These are phyloP conservation scores for Drosophila atroscutellata DNA, from an alignment of 2,888 invertebrate species.

Conservation along the genomic window DNA sequence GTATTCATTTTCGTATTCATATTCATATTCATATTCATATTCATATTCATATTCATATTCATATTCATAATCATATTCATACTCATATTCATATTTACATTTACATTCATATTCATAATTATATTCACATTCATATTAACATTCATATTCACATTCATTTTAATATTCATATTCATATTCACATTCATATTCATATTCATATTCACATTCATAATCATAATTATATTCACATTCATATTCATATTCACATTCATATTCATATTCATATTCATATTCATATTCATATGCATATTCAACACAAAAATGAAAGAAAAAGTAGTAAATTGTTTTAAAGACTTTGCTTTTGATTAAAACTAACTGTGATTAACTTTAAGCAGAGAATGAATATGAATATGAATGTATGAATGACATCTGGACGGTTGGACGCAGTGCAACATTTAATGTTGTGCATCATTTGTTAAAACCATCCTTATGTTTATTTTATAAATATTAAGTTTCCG, in stretches of 20 bases:
- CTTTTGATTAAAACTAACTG: not conserved
- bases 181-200: not conserved
- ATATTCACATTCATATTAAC: not conserved
- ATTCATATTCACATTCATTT: not conserved
- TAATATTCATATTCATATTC: not conserved
- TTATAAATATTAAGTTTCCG: not conserved
- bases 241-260: too few relatives aligned
- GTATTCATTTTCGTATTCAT: not conserved
- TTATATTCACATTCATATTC: too few relatives aligned
- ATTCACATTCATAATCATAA: not conserved
- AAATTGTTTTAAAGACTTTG: not conserved
- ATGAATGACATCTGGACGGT: too few relatives aligned
- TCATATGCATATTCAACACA: not conserved
- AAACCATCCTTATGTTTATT: not conserved
- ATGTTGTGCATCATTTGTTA: not conserved
- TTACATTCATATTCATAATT: too few relatives aligned
- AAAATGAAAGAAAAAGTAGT: not conserved
- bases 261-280: not conserved
- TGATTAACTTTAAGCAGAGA: not conserved
- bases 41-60: too few relatives aligned
- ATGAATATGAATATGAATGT: too few relatives aligned
- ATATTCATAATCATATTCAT: not conserved
- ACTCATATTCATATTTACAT: not conserved
- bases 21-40: not conserved
- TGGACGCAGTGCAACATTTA: not conserved